Percentiles rank a stretch among this genome's conserved stretches.
Evolutionary conservation across 2,888 invertebrate species (phyloP).

Genomic region (Acleris laterana): DNA sequence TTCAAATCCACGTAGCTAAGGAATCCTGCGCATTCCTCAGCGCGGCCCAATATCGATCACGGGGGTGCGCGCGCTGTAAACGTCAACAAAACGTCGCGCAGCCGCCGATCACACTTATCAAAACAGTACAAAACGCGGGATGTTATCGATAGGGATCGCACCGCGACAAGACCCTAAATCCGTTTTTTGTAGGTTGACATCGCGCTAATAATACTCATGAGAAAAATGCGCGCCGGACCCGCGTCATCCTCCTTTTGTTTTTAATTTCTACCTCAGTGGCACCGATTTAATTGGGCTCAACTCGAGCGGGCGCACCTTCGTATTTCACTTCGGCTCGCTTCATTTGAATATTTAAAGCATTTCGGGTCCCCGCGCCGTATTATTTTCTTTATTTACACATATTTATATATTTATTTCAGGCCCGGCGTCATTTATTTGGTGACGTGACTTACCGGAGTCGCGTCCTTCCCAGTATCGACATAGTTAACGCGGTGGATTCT

Average conservation of each 20-base stretch:
- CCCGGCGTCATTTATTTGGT: slow-evolving; percentile 80
- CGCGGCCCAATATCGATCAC: slow-evolving; percentile 65
- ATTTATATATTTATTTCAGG: slow-evolving; percentile 82
- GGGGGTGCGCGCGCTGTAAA: slow-evolving; percentile 67
- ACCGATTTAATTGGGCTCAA: slow-evolving; percentile 84
- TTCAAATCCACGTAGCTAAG: slow-evolving; percentile 11
- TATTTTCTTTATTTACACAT: slow-evolving; percentile 83
- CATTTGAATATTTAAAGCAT: slow-evolving; percentile 85
- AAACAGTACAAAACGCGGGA: slow-evolving; percentile 83
- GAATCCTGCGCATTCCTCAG: slow-evolving; percentile 38
- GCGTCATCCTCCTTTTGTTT: slow-evolving; percentile 82
- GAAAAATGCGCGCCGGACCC: slow-evolving; percentile 81
- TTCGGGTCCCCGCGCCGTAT: slow-evolving; percentile 75
- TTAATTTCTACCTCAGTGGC: slow-evolving; percentile 85
- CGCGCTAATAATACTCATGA: slow-evolving; percentile 85
- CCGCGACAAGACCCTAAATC: slow-evolving; percentile 77
- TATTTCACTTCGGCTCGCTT: slow-evolving; percentile 83
- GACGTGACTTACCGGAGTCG: slow-evolving; percentile 83
- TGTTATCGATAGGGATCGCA: slow-evolving; percentile 80
- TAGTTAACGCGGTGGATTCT: slow-evolving; percentile 82
- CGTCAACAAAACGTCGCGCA: slow-evolving; percentile 73
- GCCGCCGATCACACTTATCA: slow-evolving; percentile 76
- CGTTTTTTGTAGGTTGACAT: slow-evolving; percentile 83
- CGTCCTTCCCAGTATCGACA: slow-evolving; percentile 83
- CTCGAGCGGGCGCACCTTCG: slow-evolving; percentile 82